Conservation (phyloP, 2,888 invertebrate species). For the Napeogenes sylphis region DNA sequence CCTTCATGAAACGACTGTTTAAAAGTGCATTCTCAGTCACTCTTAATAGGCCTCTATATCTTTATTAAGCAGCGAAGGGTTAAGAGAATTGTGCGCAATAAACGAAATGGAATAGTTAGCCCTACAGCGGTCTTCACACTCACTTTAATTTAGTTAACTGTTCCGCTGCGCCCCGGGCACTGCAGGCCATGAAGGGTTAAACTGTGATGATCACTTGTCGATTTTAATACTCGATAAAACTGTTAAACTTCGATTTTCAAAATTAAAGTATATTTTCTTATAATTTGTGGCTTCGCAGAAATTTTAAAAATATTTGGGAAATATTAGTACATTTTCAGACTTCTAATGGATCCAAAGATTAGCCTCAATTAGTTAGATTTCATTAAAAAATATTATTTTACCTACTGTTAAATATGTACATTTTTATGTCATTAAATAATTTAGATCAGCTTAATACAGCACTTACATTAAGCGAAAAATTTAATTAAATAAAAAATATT, state of each 20-base stretch:
- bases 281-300: neutral
- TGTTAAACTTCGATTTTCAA: slow-evolving; percentile 15
- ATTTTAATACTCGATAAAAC: slow-evolving; percentile 25
- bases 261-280: neutral
- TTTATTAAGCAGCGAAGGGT: slow-evolving; percentile 71
- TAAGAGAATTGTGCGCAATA: slow-evolving; percentile 71
- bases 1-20: slow-evolving; percentile 45
- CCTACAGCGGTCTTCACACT: slow-evolving; percentile 76
- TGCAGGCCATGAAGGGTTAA: slow-evolving; percentile 70
- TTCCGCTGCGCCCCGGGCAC: slow-evolving; percentile 66
- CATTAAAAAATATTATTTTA: too few relatives aligned
- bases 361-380: too few relatives aligned
- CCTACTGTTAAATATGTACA: too few relatives aligned
- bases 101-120: slow-evolving; percentile 77
- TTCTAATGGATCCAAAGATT: too few relatives aligned
- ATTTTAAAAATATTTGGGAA: neutral
- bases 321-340: too few relatives aligned
- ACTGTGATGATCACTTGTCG: slow-evolving; percentile 47
- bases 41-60: slow-evolving; percentile 72
- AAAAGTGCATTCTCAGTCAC: slow-evolving; percentile 49
- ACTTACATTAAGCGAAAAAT: too few relatives aligned
- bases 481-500: too few relatives aligned
- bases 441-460: too few relatives aligned
- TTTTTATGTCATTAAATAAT: too few relatives aligned
- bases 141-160: slow-evolving; percentile 78